Evolutionary conservation across 2,888 invertebrate genomes (phyloP), one percentile per base, ranked within the genome.

Genomic region (Tetragonula carbonaria): DNA sequence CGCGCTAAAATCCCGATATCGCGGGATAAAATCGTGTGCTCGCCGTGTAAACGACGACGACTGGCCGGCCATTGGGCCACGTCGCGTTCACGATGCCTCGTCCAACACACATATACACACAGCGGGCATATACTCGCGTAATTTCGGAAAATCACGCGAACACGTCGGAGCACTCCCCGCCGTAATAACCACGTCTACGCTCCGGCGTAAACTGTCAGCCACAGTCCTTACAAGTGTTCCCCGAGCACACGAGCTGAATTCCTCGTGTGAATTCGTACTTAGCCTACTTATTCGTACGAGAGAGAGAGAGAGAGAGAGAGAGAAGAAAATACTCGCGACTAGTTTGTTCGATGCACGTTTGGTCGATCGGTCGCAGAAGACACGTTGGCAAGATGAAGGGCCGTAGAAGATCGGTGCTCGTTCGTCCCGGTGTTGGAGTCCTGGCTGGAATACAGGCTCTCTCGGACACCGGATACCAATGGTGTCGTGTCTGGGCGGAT

Each of bases 91-190:
- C 38, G 38, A 6, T 38, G 38, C 38, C 38, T 38, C 38, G 6
- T 38, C 38, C 38, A 38, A 38, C 38, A 38, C 8, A 45, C 11
- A 6, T 1, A 8, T 8, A 38, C 38, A 38, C 38, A 38, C 45
- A 8, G 33, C 33, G 33, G 33, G 33, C 8, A 38, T 8, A 8
- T 1, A 53, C 53, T 78, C 28, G 79, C 76, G 55, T 85, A 87
- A 88, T 88, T 88, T 78, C 55, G 67, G 70, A 85, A 82, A 86
- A 88, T 88, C 88, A 87, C 88, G 88, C 88, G 75, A 87, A 67
- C 73, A 33, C 71, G 45, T 45, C 73, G 50, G 63, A 45, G 45
- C 74, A 57, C 53, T 21, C 79, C 13, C 68, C 21, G 23, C 33
- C 28, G 66, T 66, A 66, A 57, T 72, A 53, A 78, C 76, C 18